These are phyloP conservation scores for Diabrotica virgifera DNA, from an alignment of 1,140 invertebrate genomes.

Conservation along the genomic window DNA sequence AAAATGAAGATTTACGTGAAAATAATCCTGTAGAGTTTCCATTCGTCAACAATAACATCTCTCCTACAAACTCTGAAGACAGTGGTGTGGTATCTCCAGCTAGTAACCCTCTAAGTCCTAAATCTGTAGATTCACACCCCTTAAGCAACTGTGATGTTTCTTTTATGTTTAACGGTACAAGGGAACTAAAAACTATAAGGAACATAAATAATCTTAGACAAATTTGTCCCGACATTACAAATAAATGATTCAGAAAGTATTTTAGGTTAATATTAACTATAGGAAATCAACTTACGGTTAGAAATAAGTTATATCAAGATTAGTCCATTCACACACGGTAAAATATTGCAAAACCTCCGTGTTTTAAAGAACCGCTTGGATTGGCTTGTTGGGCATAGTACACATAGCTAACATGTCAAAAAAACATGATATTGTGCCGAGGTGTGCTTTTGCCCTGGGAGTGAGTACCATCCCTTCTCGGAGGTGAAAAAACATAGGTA, in stretches of 20 bases:
- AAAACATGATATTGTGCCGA: too few relatives aligned
- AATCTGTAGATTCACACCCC: constrained; percentile 51
- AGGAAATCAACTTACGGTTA: too few relatives aligned
- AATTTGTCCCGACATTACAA: constrained; percentile 38
- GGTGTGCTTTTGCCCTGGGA: too few relatives aligned
- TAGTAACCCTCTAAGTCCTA: constrained; percentile 42
- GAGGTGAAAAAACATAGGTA: too few relatives aligned
- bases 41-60: constrained; percentile 30
- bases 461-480: too few relatives aligned
- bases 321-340: too few relatives aligned
- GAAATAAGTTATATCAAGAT: too few relatives aligned
- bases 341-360: too few relatives aligned
- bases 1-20: constrained; percentile 20
- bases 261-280: constrained; percentile 7
- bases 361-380: too few relatives aligned
- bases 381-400: too few relatives aligned
- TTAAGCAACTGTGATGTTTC: constrained; percentile 60
- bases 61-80: constrained; percentile 35
- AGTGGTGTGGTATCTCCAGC: constrained; percentile 46
- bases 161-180: constrained; percentile 64
- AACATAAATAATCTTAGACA: constrained; percentile 40
- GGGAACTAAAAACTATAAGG: constrained; percentile 62
- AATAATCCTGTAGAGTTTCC: constrained; percentile 15
- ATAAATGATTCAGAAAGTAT: constrained; percentile 13
- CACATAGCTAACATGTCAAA: too few relatives aligned